A percentile compares a stretch with the other conserved stretches of the same genome.
These are phyloP conservation scores for Phyto melanocephala DNA, from an alignment of 2,888 invertebrate genomes.

Conservation along the genomic window DNA sequence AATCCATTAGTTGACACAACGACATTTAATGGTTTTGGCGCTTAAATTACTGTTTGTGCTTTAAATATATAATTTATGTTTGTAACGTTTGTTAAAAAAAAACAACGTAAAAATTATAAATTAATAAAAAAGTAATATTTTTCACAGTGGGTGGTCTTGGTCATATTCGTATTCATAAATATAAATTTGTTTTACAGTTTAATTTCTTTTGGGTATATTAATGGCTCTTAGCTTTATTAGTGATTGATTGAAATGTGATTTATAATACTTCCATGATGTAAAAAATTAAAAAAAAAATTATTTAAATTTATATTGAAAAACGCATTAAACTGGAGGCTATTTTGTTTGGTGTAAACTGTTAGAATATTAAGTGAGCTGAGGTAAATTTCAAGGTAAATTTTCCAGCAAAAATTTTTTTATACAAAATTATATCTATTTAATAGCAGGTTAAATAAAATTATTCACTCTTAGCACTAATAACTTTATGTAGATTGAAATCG, in stretches of 20 bases:
- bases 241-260: slow-evolving; percentile 48
- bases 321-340: not conserved
- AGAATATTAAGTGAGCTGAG: not conserved
- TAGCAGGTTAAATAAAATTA: too few relatives aligned
- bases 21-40: slow-evolving; percentile 64
- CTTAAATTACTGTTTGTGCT: slow-evolving; percentile 59
- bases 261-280: slow-evolving; percentile 11
- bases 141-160: slow-evolving; percentile 52
- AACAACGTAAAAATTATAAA: not conserved
- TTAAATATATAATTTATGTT: slow-evolving; percentile 56
- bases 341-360: not conserved
- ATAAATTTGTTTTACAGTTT: not conserved
- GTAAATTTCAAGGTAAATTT: not conserved
- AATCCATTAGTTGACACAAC: slow-evolving; percentile 54
- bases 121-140: slow-evolving; percentile 22
- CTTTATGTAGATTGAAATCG: too few relatives aligned
- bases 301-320: not conserved
- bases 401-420: too few relatives aligned
- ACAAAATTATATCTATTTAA: too few relatives aligned
- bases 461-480: too few relatives aligned
- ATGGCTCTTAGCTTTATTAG: slow-evolving; percentile 10
- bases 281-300: slow-evolving; percentile 15
- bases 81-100: slow-evolving; percentile 14
- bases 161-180: slow-evolving; percentile 33
- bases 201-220: slow-evolving; percentile 28